Percentiles rank a stretch among this genome's conserved stretches.
Evolutionary conservation across 1,140 invertebrate genomes (phyloP).

Genomic region (Philopotamus ludificatus): DNA sequence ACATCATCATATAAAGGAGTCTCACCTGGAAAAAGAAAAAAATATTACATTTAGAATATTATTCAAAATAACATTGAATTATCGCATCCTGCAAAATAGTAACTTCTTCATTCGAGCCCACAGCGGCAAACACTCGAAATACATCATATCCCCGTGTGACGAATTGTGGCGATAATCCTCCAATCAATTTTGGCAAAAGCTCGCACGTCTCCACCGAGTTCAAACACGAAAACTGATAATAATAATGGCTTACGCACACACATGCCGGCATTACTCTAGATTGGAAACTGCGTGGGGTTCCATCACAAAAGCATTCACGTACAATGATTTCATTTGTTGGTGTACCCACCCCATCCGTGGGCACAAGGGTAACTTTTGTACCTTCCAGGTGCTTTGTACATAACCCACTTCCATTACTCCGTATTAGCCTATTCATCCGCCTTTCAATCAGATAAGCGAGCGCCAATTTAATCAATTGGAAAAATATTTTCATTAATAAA

Average conservation of each 20-base stretch:
- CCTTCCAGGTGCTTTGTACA: background rate
- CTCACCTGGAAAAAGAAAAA: no score
- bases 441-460: background rate
- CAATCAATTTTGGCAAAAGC: background rate
- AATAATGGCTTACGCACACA: background rate
- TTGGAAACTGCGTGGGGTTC: background rate
- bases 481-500: background rate
- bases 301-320: background rate
- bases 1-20: no score
- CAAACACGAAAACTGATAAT: background rate
- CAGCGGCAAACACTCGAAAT: no score
- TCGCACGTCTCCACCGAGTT: no score
- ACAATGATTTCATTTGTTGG: background rate
- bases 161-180: background rate
- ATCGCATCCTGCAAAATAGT: no score
- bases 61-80: no score
- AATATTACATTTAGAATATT: no score
- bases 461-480: background rate
- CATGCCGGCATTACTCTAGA: background rate
- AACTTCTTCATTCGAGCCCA: no score
- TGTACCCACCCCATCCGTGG: background rate
- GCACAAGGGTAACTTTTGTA: background rate
- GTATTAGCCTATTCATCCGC: background rate
- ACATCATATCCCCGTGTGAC: no score
- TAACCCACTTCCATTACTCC: background rate